Evolutionary conservation across 2,888 invertebrate genomes (phyloP), one percentile per base, ranked within the genome.

Genomic region (Prenolepis imparis): DNA sequence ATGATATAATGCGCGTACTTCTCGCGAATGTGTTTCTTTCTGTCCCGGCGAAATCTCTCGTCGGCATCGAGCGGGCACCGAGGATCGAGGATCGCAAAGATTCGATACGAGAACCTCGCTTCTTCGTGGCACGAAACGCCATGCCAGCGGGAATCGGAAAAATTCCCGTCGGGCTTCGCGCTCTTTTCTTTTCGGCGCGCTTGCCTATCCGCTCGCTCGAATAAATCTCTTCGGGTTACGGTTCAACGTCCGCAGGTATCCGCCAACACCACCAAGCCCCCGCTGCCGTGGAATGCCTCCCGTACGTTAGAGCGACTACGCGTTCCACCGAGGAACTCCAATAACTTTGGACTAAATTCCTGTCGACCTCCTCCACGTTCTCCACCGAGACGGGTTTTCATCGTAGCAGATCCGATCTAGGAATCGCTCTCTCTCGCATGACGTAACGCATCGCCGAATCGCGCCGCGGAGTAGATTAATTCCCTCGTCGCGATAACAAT

Each of bases 1-100:
- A 87, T 92, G 92, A 93, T 93, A 93, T 91, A 93, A 91, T 91
- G 91, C 90, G 88, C 88, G 87, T 70, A 75, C 73, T 74, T 41
- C 36, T 67, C 44, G 55, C 66, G 59, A 77, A 48, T 61, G 52
- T 83, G 52, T 39, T 41, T 64, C 52, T 57, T 64, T 28, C 55
- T 63, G 36, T 36, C 36, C 39, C 52, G 67, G 67, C 48, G 66
- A 87, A 82, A 72, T 87, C 73, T 86, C 84, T 83, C 85, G 74
- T 78, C 80, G 78, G 55, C 59, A 73, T 82, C 73, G 84, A 61
- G 74, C 77, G 86, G 48, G 28, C 28, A 8, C 48, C 73, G 66
- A 66, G 80, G 80, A 67, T 59, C 70, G 70, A 70, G 70, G 63
- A 75, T 82, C 75, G 73, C 72, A 55, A 73, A 72, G 73, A 84